These are phyloP conservation scores for Caenorhabditis macrosperma DNA, from an alignment of 2,888 invertebrate species.

Conservation along the genomic window DNA sequence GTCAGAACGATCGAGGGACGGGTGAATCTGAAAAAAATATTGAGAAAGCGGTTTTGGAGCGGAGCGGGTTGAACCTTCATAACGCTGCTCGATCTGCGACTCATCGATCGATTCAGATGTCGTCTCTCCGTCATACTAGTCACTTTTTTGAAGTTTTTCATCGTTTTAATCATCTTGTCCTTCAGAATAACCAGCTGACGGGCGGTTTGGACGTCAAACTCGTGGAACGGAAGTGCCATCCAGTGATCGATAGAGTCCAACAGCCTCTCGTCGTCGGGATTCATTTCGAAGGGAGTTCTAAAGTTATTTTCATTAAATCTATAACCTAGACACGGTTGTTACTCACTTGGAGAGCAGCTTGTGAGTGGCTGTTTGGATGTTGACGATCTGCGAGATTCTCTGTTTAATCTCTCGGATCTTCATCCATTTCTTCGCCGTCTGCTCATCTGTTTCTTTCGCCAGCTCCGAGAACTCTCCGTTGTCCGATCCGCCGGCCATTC, in stretches of 20 bases:
- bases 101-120: slow-evolving; percentile 7
- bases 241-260: slow-evolving; percentile 6
- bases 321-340: background rate
- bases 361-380: slow-evolving; percentile 7
- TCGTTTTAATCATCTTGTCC: background rate
- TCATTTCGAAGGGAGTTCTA: slow-evolving; percentile 7
- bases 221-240: slow-evolving; percentile 16
- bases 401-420: slow-evolving; percentile 13
- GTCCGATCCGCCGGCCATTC: slow-evolving; percentile 4
- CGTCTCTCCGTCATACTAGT: background rate
- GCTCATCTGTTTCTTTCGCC: background rate
- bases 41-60: background rate
- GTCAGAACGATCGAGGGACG: background rate
- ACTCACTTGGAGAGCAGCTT: slow-evolving; percentile 11
- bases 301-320: background rate
- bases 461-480: background rate
- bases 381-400: slow-evolving; percentile 4
- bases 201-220: slow-evolving; percentile 21
- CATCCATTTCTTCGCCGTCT: background rate
- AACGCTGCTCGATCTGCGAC: slow-evolving; percentile 10
- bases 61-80: too few relatives aligned
- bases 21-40: background rate
- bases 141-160: slow-evolving; percentile 6
- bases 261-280: background rate
- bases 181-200: background rate